Evolutionary conservation across 2,797 vertebrate genomes (phyloP).

Genomic region (Hydrophis major): DNA sequence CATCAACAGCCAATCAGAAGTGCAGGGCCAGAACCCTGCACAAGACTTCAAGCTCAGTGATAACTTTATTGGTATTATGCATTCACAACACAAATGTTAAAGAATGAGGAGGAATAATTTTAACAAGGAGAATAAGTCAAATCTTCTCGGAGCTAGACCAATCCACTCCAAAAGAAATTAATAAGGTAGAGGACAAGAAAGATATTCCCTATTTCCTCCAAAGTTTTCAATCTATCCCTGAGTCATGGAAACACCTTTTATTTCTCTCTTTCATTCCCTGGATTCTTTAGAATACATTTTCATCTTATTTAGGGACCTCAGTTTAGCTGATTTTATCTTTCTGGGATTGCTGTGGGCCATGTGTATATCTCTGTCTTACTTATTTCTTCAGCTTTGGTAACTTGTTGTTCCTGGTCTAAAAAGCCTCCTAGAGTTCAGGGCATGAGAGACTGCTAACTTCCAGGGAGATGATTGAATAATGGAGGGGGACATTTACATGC

Average conservation of each 20-base stretch:
- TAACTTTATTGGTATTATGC: too few relatives aligned
- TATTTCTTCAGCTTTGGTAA: not conserved
- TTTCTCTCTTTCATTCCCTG: not conserved
- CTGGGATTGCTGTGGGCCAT: not conserved
- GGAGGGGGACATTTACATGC: not conserved
- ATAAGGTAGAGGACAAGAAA: not conserved
- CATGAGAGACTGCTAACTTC: not conserved
- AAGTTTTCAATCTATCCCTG: not conserved
- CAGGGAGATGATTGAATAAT: not conserved
- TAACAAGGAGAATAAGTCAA: slow-evolving; percentile 37
- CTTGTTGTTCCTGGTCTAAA: not conserved
- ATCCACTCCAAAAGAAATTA: not conserved
- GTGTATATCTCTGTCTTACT: not conserved
- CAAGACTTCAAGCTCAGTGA: too few relatives aligned
- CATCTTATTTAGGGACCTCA: not conserved
- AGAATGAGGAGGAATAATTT: slow-evolving; percentile 12
- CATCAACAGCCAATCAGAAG: too few relatives aligned
- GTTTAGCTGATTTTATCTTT: not conserved
- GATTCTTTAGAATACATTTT: not conserved
- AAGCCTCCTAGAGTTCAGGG: not conserved
- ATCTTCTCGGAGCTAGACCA: not conserved
- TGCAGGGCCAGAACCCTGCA: too few relatives aligned
- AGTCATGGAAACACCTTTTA: not conserved
- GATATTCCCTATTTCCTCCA: not conserved
- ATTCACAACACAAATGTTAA: not conserved